Evolutionary conservation across 1,140 invertebrate genomes (phyloP).

Genomic region (Brachionus paranguensis): DNA sequence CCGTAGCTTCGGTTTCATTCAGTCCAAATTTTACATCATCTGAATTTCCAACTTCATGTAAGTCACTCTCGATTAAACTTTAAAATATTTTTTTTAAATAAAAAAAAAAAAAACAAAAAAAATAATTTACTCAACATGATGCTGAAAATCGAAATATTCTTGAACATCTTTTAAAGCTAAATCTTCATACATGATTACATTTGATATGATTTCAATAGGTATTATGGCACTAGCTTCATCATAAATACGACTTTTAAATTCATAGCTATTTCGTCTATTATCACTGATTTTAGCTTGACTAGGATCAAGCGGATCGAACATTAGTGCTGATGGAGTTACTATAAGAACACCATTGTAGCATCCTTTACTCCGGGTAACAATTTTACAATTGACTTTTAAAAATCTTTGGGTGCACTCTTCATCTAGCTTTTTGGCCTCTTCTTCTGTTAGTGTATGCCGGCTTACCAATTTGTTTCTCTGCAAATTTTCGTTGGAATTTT

Average conservation of each 20-base stretch:
- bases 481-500: neutral
- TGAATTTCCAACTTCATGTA: neutral
- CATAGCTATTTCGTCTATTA: neutral
- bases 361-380: neutral
- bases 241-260: neutral
- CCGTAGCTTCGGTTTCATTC: neutral
- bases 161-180: constrained; percentile 37
- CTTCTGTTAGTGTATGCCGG: constrained; percentile 41
- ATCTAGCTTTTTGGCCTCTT: constrained; percentile 44
- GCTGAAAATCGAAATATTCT: constrained; percentile 37
- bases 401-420: constrained; percentile 50
- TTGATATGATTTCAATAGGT: constrained; percentile 36
- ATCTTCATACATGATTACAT: constrained; percentile 40
- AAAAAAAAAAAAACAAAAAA: neutral
- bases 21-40: constrained; percentile 12
- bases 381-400: constrained; percentile 47
- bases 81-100: neutral
- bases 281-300: neutral
- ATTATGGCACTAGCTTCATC: constrained; percentile 37
- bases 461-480: neutral
- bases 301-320: constrained; percentile 65
- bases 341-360: constrained; percentile 75
- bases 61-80: neutral
- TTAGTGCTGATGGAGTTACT: constrained; percentile 94
- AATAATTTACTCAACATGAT: constrained; percentile 25